Percentiles rank a stretch among this genome's conserved stretches.
These are phyloP conservation scores for Drosophila bunnanda DNA, from an alignment of 2,888 invertebrate genomes.

Conservation along the genomic window DNA sequence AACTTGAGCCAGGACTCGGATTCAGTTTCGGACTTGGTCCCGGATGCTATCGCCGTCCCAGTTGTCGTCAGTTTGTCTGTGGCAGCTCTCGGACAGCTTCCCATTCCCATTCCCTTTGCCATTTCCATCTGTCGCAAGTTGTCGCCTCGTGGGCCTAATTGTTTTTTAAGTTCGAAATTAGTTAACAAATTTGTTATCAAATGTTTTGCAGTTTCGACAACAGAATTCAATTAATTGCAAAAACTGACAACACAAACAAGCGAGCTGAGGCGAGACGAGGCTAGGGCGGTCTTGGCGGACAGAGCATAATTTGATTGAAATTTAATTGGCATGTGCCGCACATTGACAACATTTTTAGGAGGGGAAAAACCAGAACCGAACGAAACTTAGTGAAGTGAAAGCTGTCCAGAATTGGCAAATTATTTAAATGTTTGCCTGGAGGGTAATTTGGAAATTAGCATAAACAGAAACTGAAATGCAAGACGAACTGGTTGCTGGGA, in stretches of 20 bases:
- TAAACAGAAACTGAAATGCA: conserved; percentile 16
- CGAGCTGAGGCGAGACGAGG: not conserved
- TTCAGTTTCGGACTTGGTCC: conserved; percentile 12
- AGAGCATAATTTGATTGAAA: conserved; percentile 73
- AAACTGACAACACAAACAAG: conserved; percentile 67
- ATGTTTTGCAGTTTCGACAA: conserved; percentile 78
- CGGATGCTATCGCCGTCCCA: conserved; percentile 30
- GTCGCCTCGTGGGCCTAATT: conserved; percentile 72
- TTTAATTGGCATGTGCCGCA: conserved; percentile 69
- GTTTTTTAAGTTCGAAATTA: conserved; percentile 82
- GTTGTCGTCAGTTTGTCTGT: conserved; percentile 30
- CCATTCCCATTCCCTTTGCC: not conserved
- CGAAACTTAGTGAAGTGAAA: conserved; percentile 28
- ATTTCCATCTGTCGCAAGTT: conserved; percentile 63
- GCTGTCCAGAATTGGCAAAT: conserved; percentile 67
- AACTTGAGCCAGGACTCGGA: conserved; percentile 10
- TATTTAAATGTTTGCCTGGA: conserved; percentile 60
- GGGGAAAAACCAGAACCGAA: not conserved
- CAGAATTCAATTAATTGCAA: conserved; percentile 79
- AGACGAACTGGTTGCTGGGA: not conserved
- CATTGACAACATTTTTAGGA: conserved; percentile 13
- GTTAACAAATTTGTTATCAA: conserved; percentile 82
- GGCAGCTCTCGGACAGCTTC: not conserved
- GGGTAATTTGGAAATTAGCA: conserved; percentile 45
- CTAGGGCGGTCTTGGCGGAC: conserved; percentile 8